These are phyloP conservation scores for Pelusios castaneus DNA, from an alignment of 2,113 vertebrate genomes.

Conservation along the genomic window DNA sequence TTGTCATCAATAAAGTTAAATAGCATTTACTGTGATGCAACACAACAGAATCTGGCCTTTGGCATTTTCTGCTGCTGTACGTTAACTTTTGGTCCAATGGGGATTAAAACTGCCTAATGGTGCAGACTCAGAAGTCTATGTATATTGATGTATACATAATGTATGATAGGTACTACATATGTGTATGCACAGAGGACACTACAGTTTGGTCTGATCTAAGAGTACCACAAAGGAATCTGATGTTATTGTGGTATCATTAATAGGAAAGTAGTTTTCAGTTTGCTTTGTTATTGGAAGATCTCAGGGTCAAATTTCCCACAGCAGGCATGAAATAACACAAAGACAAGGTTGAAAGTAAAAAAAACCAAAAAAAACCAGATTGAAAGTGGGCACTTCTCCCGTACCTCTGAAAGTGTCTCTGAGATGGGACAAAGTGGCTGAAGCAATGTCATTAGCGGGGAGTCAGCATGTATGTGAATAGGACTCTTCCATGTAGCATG, in stretches of 20 bases:
- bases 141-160: not conserved
- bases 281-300: not conserved
- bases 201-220: constrained; percentile 8
- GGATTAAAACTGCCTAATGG: not conserved
- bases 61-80: not conserved
- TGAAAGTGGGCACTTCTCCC: not conserved
- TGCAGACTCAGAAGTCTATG: not conserved
- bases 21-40: not conserved
- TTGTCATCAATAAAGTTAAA: not conserved
- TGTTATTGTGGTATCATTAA: not conserved
- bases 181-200: not conserved
- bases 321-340: not conserved
- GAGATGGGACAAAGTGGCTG: not conserved
- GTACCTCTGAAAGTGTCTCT: fast-evolving
- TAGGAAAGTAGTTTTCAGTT: not conserved
- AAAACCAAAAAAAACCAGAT: too few species aligned
- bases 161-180: not conserved
- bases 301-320: not conserved
- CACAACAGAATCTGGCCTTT: not conserved
- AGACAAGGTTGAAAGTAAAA: not conserved
- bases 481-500: not conserved
- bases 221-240: constrained; percentile 12
- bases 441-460: not conserved
- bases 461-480: fast-evolving
- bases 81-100: not conserved